Evolutionary conservation across 2,888 invertebrate genomes (phyloP).

Genomic region (Xiphydria camelus): DNA sequence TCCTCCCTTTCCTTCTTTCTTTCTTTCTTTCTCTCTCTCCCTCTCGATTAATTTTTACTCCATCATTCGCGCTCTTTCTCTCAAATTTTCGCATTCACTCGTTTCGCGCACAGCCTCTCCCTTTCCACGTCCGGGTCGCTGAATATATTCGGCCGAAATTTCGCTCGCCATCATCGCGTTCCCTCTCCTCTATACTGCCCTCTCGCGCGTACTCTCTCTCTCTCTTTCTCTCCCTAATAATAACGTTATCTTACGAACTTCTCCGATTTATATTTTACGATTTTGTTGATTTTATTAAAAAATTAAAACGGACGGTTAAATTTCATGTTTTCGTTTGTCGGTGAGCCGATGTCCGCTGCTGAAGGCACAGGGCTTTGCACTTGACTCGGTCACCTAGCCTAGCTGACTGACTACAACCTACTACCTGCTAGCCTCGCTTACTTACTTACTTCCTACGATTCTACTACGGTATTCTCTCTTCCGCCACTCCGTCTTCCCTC

Average conservation of each 20-base stretch:
- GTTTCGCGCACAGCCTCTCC: too few species aligned
- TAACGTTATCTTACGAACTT: conserved; percentile 34
- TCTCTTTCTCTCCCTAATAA: conserved; percentile 23
- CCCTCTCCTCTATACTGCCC: conserved; percentile 1
- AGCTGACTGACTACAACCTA: conserved; percentile 38
- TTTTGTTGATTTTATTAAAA: conserved; percentile 47
- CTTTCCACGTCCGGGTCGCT: too few species aligned
- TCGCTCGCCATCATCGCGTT: too few species aligned
- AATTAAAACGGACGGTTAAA: conserved; percentile 57
- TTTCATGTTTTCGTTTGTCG: conserved; percentile 49
- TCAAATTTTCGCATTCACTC: too few species aligned
- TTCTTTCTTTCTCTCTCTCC: conserved; percentile 6
- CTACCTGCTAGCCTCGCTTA: conserved; percentile 17
- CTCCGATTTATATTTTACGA: conserved; percentile 44
- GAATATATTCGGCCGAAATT: too few species aligned
- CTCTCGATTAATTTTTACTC: too few species aligned
- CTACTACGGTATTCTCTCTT: conserved; percentile 20
- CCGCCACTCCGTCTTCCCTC: conserved; percentile 4
- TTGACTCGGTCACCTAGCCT: conserved; percentile 58
- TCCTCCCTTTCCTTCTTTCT: conserved; percentile 5
- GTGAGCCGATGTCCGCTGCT: conserved; percentile 58
- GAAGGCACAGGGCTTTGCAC: conserved; percentile 59
- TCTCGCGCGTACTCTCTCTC: not conserved
- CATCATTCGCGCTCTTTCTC: too few species aligned
- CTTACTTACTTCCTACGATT: conserved; percentile 41